Base-by-base conservation (phyloP, 2,113 vertebrate species). In the Jaculus jaculus region DNA sequence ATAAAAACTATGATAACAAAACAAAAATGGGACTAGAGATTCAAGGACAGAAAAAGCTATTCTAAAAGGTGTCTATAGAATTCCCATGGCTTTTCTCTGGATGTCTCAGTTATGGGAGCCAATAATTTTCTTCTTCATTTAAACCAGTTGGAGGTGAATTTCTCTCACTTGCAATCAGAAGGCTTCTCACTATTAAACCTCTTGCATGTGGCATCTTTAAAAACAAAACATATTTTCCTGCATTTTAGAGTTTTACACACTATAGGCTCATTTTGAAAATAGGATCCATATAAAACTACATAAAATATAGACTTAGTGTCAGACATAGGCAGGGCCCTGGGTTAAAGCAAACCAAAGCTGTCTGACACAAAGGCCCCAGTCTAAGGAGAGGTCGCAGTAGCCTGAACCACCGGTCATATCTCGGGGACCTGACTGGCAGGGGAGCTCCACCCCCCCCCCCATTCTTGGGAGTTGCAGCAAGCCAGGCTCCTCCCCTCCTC, bases 241-340 rank as follows among this genome's bases (percentile, higher is more conserved):
- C 21, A 66, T 81, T 84, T 87, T 32, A 42, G 34, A 84, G 8
- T 65, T 91, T 87, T 89, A 65, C 26, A 80, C 91, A 89, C 54
- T 79, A 39, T 20, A 28, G 65, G 34, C 60, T 95, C 58, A 13
- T 91, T 88, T 85, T 7, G 47, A 89, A 94, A 63, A 37, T 4
- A 71, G 74, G 88, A 91, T 37, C 58, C 47, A 87, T 23, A 34
- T 9, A 34, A 77, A 94, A 73, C 13, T n/a, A 63, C 26, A 30
- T 13, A 84, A 74, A 37, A 6, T 16, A 72, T 28, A 28, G 51
- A 47, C 42, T n/a, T n/a, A n/a, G n/a, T n/a, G n/a, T n/a, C n/a
- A n/a, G n/a, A n/a, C n/a, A n/a, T n/a, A n/a, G n/a, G n/a, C n/a
- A n/a, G n/a, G n/a, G n/a, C n/a, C n/a, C n/a, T n/a, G n/a, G n/a